Base-by-base conservation (phyloP, 2,888 invertebrate species). In the Lepidochrysops patricia region DNA sequence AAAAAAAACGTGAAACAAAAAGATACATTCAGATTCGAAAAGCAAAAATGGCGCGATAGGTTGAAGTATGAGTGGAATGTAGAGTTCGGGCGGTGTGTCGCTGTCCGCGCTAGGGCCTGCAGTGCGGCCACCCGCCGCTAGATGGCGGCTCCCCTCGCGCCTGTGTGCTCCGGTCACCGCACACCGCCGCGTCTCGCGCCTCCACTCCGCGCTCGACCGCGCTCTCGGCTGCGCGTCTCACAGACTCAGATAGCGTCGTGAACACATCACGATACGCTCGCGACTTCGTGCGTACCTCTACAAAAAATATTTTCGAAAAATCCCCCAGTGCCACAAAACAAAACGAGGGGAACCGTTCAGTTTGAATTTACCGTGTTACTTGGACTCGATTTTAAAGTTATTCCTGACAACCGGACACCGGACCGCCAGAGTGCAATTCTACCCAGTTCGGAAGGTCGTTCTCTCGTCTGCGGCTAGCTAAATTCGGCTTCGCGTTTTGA, bases 131-230 rank as follows among this genome's bases (percentile, higher is more conserved):
- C 85, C 82, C 84, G 82, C 70, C 81, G 73, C 81, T 79, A 83
- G 86, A 88, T 86, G 86, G 67, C 68, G 69, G 52, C 70, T 60
- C 63, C 63, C 52, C 79, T 79, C 82, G 81, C 82, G 84, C 82
- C 76, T 82, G 84, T 82, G 84, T 82, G 83, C 79, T 79, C 79
- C 75, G 73, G 70, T 59, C 64, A 63, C 77, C 76, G 80, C 77
- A 80, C 71, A 76, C 77, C 69, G 71, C 68, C 75, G 74, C 73
- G 77, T 75, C 82, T 79, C 77, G 77, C 69, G 66, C 76, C 79
- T 74, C 79, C 87, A 86, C 85, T 87, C 89, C 87, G 86, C 88
- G 86, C 85, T 80, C 82, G 82, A 82, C 87, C 81, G 84, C 89
- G 89, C 82, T 74, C 81, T 78, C 71, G 81, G 83, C 65, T 77